Percentiles rank a stretch among this genome's conserved stretches.
phyloP scores from a whole-genome alignment of 2,888 invertebrate genomes.

The Hydroisotoma schaefferi region DNA sequence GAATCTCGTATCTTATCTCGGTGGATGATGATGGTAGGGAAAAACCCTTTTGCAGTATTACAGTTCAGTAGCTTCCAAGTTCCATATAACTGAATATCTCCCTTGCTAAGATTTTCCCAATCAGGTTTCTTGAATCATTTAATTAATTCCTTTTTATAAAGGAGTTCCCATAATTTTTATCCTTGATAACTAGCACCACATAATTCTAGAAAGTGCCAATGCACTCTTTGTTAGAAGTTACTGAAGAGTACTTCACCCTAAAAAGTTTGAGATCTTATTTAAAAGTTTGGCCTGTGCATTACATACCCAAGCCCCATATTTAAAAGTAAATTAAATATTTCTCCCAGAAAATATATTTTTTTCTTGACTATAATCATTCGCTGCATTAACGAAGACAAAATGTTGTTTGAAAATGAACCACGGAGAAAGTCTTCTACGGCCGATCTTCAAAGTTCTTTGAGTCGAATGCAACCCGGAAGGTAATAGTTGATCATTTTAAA shows the following conservation, averaged over 20 bases:
- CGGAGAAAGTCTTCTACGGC: slow-evolving; percentile 3
- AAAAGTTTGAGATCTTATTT: slow-evolving; percentile 9
- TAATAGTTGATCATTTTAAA: too few relatives aligned
- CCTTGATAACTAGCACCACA: neutral
- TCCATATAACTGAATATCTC: neutral
- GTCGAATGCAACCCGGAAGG: slow-evolving; percentile 1
- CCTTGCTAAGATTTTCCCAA: too few relatives aligned
- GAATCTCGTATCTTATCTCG: too few relatives aligned
- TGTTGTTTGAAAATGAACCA: slow-evolving; percentile 4
- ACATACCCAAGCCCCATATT: slow-evolving; percentile 8
- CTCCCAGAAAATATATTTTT: too few relatives aligned
- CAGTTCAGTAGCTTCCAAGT: too few relatives aligned
- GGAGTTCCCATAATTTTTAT: neutral
- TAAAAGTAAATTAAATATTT: neutral
- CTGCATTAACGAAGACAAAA: neutral
- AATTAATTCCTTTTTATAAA: neutral
- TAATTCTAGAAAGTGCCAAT: slow-evolving; percentile 12
- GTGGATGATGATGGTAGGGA: too few relatives aligned
- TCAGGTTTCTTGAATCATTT: neutral
- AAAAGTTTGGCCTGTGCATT: slow-evolving; percentile 15
- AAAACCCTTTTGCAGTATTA: too few relatives aligned
- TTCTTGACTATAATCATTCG: neutral
- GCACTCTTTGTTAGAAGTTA: slow-evolving; percentile 6
- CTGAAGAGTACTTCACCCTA: slow-evolving; percentile 8
- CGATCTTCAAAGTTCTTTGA: neutral